phyloP scores from a whole-genome alignment of 2,888 invertebrate species.

The Cosmia trapezina region DNA sequence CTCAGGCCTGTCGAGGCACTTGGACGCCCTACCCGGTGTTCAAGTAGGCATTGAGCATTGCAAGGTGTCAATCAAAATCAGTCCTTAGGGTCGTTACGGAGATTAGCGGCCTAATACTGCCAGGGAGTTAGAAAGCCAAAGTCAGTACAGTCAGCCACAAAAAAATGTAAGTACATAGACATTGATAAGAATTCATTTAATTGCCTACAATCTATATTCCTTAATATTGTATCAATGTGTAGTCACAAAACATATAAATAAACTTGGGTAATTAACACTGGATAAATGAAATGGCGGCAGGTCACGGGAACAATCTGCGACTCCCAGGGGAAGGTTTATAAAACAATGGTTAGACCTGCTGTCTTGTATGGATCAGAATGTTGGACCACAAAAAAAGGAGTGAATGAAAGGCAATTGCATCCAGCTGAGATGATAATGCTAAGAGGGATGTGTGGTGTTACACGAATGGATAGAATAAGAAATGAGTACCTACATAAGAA shows the following conservation, averaged over 20 bases:
- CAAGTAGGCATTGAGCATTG: slow-evolving; percentile 68
- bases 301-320: too few relatives aligned
- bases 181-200: background rate
- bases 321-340: too few relatives aligned
- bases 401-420: too few relatives aligned
- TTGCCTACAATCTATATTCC: background rate
- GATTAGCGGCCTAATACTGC: slow-evolving; percentile 33
- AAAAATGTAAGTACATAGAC: background rate
- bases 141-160: background rate
- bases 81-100: slow-evolving; percentile 40
- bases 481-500: too few relatives aligned
- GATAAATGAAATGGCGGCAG: too few relatives aligned
- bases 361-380: too few relatives aligned
- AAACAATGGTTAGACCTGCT: too few relatives aligned
- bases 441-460: too few relatives aligned
- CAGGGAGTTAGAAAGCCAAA: slow-evolving; percentile 6
- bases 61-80: slow-evolving; percentile 68
- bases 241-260: background rate
- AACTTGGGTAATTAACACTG: too few relatives aligned
- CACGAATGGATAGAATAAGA: too few relatives aligned
- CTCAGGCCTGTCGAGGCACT: slow-evolving; percentile 70
- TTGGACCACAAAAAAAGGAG: too few relatives aligned
- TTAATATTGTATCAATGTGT: background rate
- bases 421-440: too few relatives aligned
- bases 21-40: slow-evolving; percentile 67